Evolutionary conservation across 2,888 invertebrate species (phyloP), one percentile per base, ranked within the genome.

Genomic region (Drosophila anceps): DNA sequence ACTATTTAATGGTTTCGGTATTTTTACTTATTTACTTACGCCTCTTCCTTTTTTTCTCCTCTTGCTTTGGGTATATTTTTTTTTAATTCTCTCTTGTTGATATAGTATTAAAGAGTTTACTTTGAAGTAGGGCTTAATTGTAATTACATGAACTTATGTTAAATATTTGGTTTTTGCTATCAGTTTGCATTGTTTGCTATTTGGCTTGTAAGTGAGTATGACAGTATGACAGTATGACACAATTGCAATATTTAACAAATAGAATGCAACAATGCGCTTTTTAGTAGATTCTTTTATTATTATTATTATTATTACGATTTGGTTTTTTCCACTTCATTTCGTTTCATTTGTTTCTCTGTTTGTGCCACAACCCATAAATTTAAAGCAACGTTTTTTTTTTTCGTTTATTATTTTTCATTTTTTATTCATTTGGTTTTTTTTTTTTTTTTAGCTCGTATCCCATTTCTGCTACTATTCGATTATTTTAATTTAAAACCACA

Each of bases 351-450:
- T 10, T 12, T 57, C 33, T 53, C 73, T 41, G 27, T 61, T 64
- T 43, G 39, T 69, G 70, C 69, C 82, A 82, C 88, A 84, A 82
- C 88, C 83, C 69, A 83, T 86, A 55, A 67, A 86, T 80, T 73
- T 67, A 70, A 80, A 73, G 80, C 73, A 41, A 66, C 44, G 51
- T 48, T 57, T 65, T 44, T n/a, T 44, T 24, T n/a, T 48, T 67
- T 27, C n/a, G n/a, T 15, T 27, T 35, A 7, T 46, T 46, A 3
- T 2, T 39, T 39, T 37, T 2, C n/a, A 27, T 13, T 10, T 33
- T 33, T 33, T 33, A 18, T 31, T n/a, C 10, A 50, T 46, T 7
- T 39, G 20, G 15, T 61, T 66, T 27, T 69, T 29, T 24, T 24
- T 7, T 39, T 31, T 15, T 61, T 66, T 27, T 66, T 29, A 51